phyloP scores from a whole-genome alignment of 2,888 invertebrate genomes.

The Oasisia sp. region DNA sequence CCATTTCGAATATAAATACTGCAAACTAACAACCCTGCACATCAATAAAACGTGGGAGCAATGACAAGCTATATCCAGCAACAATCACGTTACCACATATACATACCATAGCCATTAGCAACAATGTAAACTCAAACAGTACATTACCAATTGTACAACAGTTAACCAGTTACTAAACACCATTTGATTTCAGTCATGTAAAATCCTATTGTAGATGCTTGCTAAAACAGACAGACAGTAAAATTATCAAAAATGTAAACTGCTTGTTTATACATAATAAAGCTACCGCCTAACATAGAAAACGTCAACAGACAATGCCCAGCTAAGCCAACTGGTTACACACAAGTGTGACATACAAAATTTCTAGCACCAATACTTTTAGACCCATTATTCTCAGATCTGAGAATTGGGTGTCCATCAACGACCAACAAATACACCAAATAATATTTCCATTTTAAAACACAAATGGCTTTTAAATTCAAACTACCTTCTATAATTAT shows the following conservation, averaged over 20 bases:
- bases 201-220: not conserved
- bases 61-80: not conserved
- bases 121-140: not conserved
- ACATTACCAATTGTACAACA: not conserved
- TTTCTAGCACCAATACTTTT: not conserved
- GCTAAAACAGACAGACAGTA: not conserved
- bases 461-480: no score
- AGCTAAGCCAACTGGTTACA: not conserved
- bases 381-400: not conserved
- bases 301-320: not conserved
- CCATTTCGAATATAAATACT: not conserved
- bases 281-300: not conserved
- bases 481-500: no score
- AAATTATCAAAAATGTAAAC: not conserved
- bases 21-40: slow-evolving; percentile 10
- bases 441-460: no score
- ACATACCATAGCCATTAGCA: not conserved
- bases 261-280: not conserved
- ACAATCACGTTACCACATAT: no score
- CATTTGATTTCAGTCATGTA: not conserved
- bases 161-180: not conserved
- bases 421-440: not conserved
- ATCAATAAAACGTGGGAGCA: not conserved
- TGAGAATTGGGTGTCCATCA: not conserved
- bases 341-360: not conserved